phyloP scores from a whole-genome alignment of 2,113 vertebrate species.

The Aegithalos caudatus region DNA sequence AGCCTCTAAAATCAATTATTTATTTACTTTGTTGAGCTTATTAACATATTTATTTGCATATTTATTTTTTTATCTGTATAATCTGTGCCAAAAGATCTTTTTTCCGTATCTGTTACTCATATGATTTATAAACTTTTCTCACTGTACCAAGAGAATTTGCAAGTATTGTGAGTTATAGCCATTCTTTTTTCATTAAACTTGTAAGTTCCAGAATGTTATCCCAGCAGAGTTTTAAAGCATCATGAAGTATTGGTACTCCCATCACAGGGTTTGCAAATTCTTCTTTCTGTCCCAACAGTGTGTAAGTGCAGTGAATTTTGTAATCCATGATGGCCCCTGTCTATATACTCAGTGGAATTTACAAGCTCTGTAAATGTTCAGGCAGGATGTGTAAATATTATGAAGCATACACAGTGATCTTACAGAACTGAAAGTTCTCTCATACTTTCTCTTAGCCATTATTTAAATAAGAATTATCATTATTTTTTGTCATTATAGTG shows the following conservation, averaged over 20 bases:
- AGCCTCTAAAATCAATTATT: background rate
- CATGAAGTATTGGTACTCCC: slow-evolving; percentile 1
- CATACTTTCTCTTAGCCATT: background rate
- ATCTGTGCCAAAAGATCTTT: background rate
- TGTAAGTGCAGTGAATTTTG: background rate
- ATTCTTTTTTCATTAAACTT: background rate
- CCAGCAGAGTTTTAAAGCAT: slow-evolving; percentile 22
- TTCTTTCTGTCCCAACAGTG: background rate
- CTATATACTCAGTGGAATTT: background rate
- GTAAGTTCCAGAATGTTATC: background rate
- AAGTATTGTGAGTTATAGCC: background rate
- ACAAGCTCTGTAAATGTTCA: background rate
- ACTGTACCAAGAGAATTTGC: background rate
- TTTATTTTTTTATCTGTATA: background rate
- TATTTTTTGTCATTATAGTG: background rate
- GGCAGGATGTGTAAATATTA: background rate
- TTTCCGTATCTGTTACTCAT: background rate
- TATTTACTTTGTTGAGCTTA: background rate
- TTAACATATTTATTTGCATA: accelerated
- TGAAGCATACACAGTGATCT: background rate
- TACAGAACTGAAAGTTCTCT: background rate
- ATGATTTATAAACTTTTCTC: background rate
- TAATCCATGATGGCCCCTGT: background rate
- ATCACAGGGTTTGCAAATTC: background rate
- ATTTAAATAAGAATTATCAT: background rate